Base-by-base conservation (phyloP, 1,140 invertebrate genomes). In the Hermetia illucens region DNA sequence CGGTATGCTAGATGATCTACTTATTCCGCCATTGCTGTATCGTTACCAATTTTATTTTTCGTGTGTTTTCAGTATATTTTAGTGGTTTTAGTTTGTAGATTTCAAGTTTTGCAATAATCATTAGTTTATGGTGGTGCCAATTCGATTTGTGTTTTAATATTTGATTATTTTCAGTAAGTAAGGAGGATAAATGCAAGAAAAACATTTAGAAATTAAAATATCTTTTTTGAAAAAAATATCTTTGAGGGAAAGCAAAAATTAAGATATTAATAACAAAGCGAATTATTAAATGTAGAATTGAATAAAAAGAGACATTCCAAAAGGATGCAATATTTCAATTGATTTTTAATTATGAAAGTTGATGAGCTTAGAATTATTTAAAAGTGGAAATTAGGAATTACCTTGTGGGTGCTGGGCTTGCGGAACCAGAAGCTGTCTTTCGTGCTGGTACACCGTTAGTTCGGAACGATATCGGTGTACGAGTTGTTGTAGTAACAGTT, bases 1-100 rank as follows among this genome's bases (percentile, higher is more conserved):
- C 64, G 82, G 81, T 70, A 87, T 85, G 69, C 82, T 86, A 58
- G 82, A 85, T 52, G 82, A 79, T 74, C 82, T 74, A 71, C 80
- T 77, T 70, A 87, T 83, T 63, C 73, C 74, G 55, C 69, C 69
- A 50, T 63, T 68, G 52, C 62, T 54, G 53, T 59, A 61, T 62
- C 65, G 58, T 53, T 58, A 50, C 45, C 51, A 52, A 19, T 34
- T 39, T 21, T 18, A 20, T 33, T 15, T 3, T 15, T 10, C 17
- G 21, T 27, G 21, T n/a, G 9, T 24, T 27, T 29, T 34, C 15
- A 32, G 6, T 6, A 39, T 13, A 41, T 22, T 13, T 17, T 40
- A 29, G 34, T 36, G 19, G 20, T 36, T 41, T 33, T 39, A 34
- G 31, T 25, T 32, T 36, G 10, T 16, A 21, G 20, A n/a, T n/a